phyloP scores from a whole-genome alignment of 2,113 vertebrate species.

The Brachyhypopomus gauderio region DNA sequence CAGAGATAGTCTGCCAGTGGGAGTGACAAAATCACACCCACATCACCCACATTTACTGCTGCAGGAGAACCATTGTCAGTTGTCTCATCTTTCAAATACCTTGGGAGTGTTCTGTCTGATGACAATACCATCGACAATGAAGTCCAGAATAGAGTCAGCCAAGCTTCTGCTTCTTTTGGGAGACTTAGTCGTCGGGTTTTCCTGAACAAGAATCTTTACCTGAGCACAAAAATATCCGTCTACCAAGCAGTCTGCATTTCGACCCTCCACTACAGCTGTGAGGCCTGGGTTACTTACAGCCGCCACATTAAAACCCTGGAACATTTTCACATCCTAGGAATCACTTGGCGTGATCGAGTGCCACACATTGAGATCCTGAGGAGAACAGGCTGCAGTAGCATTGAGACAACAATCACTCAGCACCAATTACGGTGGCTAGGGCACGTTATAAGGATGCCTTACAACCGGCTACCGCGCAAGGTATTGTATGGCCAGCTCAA shows the following conservation, averaged over 20 bases:
- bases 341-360: slow-evolving; percentile 23
- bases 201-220: slow-evolving; percentile 35
- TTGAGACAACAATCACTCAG: background rate
- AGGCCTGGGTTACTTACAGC: slow-evolving; percentile 29
- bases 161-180: slow-evolving; percentile 36
- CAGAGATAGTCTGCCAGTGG: no score
- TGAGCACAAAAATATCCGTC: slow-evolving; percentile 11
- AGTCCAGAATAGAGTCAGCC: slow-evolving; percentile 13
- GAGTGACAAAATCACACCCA: no score
- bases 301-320: slow-evolving; percentile 9
- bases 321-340: slow-evolving; percentile 20
- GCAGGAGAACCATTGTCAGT: background rate
- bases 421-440: slow-evolving; percentile 33
- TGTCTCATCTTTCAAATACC: slow-evolving; percentile 29
- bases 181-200: slow-evolving; percentile 32
- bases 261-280: slow-evolving; percentile 37
- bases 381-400: slow-evolving; percentile 16
- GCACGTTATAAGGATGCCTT: slow-evolving; percentile 13
- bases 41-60: background rate
- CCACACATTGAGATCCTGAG: slow-evolving; percentile 26
- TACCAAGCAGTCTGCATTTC: slow-evolving; percentile 33
- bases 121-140: slow-evolving; percentile 27
- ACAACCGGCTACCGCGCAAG: background rate
- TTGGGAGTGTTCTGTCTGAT: slow-evolving; percentile 18
- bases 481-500: background rate